Evolutionary conservation across 2,888 invertebrate genomes (phyloP).

Genomic region (Laothoe populi): DNA sequence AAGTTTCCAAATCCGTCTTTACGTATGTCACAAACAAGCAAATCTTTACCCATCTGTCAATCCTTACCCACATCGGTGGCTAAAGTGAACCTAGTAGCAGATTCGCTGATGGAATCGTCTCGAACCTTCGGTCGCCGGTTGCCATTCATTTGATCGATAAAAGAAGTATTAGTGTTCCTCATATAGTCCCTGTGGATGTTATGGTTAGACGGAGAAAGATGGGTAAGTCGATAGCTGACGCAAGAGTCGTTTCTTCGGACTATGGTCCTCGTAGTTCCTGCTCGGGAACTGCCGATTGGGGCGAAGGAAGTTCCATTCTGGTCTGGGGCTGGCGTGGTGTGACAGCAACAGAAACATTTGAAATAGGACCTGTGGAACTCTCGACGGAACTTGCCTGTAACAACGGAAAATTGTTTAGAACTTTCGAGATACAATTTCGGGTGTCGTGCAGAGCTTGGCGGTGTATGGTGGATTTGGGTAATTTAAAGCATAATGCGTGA

Average conservation of each 20-base stretch:
- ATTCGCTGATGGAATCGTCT: constrained; percentile 76
- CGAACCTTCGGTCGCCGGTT: constrained; percentile 65
- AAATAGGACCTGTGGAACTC: constrained; percentile 89
- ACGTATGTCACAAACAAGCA: constrained; percentile 52
- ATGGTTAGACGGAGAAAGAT: constrained; percentile 78
- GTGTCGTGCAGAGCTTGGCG: background rate
- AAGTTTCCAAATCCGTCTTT: constrained; percentile 64
- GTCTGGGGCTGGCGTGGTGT: constrained; percentile 54
- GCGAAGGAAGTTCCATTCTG: constrained; percentile 76
- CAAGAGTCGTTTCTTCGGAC: constrained; percentile 79
- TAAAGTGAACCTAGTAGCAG: constrained; percentile 71
- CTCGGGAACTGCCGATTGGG: constrained; percentile 74
- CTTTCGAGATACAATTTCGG: background rate
- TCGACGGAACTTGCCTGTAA: constrained; percentile 89
- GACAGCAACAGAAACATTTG: constrained; percentile 84
- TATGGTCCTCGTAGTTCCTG: constrained; percentile 73
- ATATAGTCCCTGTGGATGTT: constrained; percentile 72
- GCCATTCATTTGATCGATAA: constrained; percentile 77
- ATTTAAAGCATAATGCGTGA: background rate
- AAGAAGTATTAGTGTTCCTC: constrained; percentile 76
- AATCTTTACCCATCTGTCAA: constrained; percentile 67
- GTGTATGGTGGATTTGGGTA: background rate
- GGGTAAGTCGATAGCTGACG: constrained; percentile 74
- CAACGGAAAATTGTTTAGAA: constrained; percentile 47
- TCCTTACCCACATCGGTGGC: constrained; percentile 71